Base-by-base conservation (phyloP, 2,113 vertebrate genomes). In the Coracopsis vasa region DNA sequence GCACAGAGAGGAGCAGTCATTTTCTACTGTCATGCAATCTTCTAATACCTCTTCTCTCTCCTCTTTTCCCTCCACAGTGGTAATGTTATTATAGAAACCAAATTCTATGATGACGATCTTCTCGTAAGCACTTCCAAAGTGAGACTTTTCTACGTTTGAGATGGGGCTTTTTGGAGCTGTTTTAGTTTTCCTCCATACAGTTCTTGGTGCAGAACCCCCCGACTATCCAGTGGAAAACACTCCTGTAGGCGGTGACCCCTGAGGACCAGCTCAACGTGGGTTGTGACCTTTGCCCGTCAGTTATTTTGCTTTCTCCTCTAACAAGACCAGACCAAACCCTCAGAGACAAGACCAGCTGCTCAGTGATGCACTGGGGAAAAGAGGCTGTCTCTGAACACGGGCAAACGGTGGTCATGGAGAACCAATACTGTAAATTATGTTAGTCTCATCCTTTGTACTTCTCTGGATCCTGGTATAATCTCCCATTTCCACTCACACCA, bases 21-120 rank as follows among this genome's bases (percentile, higher is more conserved):
- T 50, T 60, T 39, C 66, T 78, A 23, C 61, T 29, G 11, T 14
- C 12, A 0, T 70, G 48, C 33, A 17, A 19, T 54, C 60, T 44
- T 64, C 64, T 94, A 83, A 94, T 7, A 2, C 24, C 35, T 94
- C 64, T 75, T 95, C 56, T 86, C 62, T 88, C 41, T 94, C 92
- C 33, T 90, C 88, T 74, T 96, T 54, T 93, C 62, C 95, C 54
- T 89, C 92, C 95, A 13, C 98, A 99, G 99, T 71, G 99, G 99
- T 78, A 99, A 99, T 69, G 99, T 99, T 94, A 99, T 99, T 97
- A 99, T 99, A 98, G 99, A 99, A 98, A 99, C 99, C 84, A 99
- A 99, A 98, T 99, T 99, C 98, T 99, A 98, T 84, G 99, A 99
- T 27, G 99, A 99, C 14, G 99, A 99, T 50, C 99, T 99, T 96